Evolutionary conservation across 2,888 invertebrate genomes (phyloP).

Genomic region (Cotesia congregata): DNA sequence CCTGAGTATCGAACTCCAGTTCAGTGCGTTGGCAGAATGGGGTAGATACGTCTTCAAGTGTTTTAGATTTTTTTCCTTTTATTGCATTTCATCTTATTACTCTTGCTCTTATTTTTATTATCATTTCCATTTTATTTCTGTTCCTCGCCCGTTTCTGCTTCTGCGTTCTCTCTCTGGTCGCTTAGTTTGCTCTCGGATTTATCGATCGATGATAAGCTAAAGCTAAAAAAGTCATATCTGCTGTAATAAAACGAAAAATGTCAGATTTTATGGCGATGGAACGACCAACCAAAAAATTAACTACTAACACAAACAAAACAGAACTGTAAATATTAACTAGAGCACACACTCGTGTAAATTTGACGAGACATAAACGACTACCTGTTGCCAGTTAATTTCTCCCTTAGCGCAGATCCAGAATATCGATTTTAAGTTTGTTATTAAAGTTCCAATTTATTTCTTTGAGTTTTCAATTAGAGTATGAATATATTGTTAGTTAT

Average conservation of each 20-base stretch:
- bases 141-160: neutral
- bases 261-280: neutral
- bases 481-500: neutral
- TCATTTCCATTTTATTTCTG: neutral
- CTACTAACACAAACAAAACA: neutral
- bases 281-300: neutral
- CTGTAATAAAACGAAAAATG: too few relatives aligned
- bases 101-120: neutral
- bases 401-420: conserved; percentile 7
- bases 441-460: neutral
- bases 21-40: conserved; percentile 63
- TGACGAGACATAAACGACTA: conserved; percentile 37
- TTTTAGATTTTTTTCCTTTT: conserved; percentile 2
- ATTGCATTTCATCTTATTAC: neutral
- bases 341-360: neutral
- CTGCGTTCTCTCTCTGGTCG: too few relatives aligned
- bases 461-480: too few relatives aligned
- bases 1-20: conserved; percentile 65
- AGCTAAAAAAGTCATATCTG: too few relatives aligned
- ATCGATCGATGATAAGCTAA: too few relatives aligned
- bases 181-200: too few relatives aligned
- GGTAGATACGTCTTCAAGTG: conserved; percentile 51
- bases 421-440: neutral
- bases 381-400: conserved; percentile 49
- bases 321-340: neutral